Percentiles rank a stretch among this genome's conserved stretches.
phyloP scores from a whole-genome alignment of 2,797 vertebrate species.

The Pipistrellus nathusii region DNA sequence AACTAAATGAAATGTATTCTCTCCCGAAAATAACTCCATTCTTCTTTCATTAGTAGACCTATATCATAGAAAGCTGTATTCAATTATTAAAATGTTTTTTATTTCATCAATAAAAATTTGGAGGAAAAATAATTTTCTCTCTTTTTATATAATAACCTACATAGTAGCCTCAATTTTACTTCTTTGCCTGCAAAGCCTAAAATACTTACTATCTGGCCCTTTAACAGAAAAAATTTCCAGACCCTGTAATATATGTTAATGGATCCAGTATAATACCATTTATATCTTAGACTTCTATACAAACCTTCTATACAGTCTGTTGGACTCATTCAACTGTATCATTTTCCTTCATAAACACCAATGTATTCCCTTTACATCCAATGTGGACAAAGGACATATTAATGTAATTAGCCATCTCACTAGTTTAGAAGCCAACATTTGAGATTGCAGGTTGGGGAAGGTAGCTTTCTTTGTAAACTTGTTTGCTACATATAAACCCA shows the following conservation, averaged over 20 bases:
- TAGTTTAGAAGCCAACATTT: neutral
- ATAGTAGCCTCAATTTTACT: constrained; percentile 6
- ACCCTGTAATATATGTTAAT: neutral
- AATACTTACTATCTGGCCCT: neutral
- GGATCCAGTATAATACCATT: neutral
- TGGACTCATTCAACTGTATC: neutral
- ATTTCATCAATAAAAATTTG: constrained; percentile 1
- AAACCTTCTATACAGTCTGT: neutral
- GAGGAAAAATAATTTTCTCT: neutral
- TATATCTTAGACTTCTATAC: neutral
- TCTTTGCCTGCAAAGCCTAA: neutral
- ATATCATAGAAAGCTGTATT: neutral
- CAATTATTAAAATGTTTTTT: neutral
- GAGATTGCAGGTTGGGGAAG: neutral
- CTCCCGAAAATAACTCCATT: neutral
- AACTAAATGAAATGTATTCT: neutral
- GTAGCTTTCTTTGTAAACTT: no score
- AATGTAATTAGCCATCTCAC: neutral
- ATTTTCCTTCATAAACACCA: neutral
- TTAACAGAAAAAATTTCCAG: neutral
- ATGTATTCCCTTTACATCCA: neutral
- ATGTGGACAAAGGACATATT: neutral
- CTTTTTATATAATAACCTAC: neutral
- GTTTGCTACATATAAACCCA: neutral
- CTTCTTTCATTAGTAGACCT: neutral